A percentile compares a stretch with the other conserved stretches of the same genome.
Conservation (phyloP, 2,888 invertebrate genomes). For the Erpobdella octoculata region DNA sequence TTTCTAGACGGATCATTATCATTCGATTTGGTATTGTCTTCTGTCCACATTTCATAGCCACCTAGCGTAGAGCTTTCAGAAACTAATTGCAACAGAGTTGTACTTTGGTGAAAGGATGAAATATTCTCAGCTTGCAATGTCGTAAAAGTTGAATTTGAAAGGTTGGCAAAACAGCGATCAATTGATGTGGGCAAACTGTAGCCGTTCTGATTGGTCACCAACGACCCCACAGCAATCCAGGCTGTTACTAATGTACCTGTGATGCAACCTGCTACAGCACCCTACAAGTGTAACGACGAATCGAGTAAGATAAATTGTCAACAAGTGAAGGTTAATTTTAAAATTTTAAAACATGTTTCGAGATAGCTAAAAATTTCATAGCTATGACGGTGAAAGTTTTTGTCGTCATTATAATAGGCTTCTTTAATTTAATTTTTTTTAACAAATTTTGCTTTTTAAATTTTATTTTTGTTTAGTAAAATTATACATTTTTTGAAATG, state of each 20-base stretch:
- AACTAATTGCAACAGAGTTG: neutral
- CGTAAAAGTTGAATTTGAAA: neutral
- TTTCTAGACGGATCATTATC: too few species aligned
- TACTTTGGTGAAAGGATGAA: neutral
- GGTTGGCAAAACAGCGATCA: too few species aligned
- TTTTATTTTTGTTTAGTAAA: too few species aligned
- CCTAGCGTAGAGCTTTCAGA: neutral
- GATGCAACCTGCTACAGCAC: slow-evolving; percentile 20
- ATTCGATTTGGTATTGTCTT: too few species aligned
- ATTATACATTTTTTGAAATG: too few species aligned
- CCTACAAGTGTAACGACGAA: neutral
- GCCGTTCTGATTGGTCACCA: slow-evolving; percentile 14
- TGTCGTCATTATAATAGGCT: neutral
- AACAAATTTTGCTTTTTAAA: neutral
- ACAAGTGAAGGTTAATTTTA: neutral
- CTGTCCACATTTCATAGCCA: too few species aligned
- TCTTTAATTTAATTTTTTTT: neutral
- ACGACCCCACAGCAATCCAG: slow-evolving; percentile 23
- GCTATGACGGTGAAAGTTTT: neutral
- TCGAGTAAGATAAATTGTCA: neutral
- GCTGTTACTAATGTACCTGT: slow-evolving; percentile 10
- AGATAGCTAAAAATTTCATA: neutral
- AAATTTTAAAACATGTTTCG: neutral
- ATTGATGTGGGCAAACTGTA: slow-evolving; percentile 6
- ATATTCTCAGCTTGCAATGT: neutral